Evolutionary conservation across 2,113 vertebrate genomes (phyloP), one percentile per base, ranked within the genome.

Genomic region (human (Homo sapiens)): DNA sequence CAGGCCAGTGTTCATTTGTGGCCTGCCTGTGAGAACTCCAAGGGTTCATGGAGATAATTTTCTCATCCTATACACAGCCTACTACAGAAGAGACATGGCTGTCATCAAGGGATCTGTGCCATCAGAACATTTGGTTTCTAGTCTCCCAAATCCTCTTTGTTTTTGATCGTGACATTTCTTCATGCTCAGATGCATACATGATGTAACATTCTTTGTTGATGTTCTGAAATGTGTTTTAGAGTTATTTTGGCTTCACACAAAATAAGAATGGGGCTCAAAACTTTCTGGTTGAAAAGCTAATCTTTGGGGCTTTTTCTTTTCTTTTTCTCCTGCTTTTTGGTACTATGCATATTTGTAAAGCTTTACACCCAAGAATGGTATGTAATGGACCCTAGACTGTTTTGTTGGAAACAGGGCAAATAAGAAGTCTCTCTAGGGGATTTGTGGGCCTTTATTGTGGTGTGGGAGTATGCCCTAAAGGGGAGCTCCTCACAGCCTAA

Each of bases 81-180:
- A 89, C 70, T 73, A 4, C 92, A 89, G 81, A 80, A 84, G 61
- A 78, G 81, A 72, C 55, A 45, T 68, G 92, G 93, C 94, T 93
- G 52, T 87, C 68, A 14, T 64, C 83, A 35, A 95, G 97, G 96
- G 96, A 96, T 85, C 84, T 0, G 84, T 96, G 97, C 97, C 98
- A 97, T 95, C 52, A 6, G 97, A 98, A 98, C 98, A 98, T 98
- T 97, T 98, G 98, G 97, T 96, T 97, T 95, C 95, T 80, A 90
- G 92, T 92, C 93, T 96, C 98, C 96, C 95, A 91, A 97, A 85
- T 96, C 97, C 73, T 97, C 95, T 97, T 97, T 97, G 97, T 97
- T 96, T 97, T 96, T 93, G 95, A 98, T 97, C 96, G 96, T 97
- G 97, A 98, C 97, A 98, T 98, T 98, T 98, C 97, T 97, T 97